A percentile compares a stretch with the other conserved stretches of the same genome.
These are phyloP conservation scores for Heteromurus nitidus DNA, from an alignment of 2,888 invertebrate genomes.

Conservation along the genomic window DNA sequence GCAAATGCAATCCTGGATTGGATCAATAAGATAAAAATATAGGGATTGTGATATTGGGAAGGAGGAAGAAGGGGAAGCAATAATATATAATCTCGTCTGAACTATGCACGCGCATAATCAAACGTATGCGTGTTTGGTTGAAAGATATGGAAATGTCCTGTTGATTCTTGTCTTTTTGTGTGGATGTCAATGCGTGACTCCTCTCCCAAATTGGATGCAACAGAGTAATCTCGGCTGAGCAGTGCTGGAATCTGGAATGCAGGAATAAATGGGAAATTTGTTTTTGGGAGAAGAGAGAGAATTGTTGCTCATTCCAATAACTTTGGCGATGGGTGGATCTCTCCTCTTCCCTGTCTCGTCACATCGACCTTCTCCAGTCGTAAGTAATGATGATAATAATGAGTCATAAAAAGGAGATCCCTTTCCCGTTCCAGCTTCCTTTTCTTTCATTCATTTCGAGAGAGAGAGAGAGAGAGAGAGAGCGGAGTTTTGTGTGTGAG, in stretches of 20 bases:
- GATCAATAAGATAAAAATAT: too few relatives aligned
- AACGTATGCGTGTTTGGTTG: not conserved
- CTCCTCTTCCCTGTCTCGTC: not conserved
- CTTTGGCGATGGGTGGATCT: too few relatives aligned
- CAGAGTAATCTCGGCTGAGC: not conserved
- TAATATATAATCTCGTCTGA: not conserved
- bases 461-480: not conserved
- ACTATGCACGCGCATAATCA: not conserved
- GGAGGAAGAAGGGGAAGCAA: not conserved
- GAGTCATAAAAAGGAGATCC: constrained; percentile 43
- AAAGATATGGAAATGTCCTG: too few relatives aligned
- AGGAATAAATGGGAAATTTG: too few relatives aligned
- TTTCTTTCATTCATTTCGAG: too few relatives aligned
- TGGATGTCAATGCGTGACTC: not conserved
- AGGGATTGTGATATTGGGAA: too few relatives aligned
- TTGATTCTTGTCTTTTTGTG: not conserved
- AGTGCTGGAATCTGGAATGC: not conserved
- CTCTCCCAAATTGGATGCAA: not conserved
- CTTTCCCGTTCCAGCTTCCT: not conserved
- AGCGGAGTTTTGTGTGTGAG: not conserved
- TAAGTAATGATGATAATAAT: constrained; percentile 25
- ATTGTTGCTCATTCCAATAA: too few relatives aligned
- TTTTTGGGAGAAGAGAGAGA: too few relatives aligned
- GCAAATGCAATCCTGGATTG: too few relatives aligned
- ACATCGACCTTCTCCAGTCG: not conserved